Conservation (phyloP, 2,113 vertebrate genomes). For the Halcyon malimbica region DNA sequence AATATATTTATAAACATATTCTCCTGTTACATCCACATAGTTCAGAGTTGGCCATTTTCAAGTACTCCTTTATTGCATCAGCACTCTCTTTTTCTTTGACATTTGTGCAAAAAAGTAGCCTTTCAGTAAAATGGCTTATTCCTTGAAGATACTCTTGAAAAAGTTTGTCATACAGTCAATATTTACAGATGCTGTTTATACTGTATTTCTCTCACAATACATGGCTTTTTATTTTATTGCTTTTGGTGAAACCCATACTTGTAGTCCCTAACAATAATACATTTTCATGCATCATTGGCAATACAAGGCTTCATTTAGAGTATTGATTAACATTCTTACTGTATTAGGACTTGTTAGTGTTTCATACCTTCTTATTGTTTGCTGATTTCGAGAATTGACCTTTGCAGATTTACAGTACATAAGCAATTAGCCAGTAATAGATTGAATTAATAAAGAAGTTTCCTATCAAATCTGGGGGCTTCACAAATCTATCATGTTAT, state of each 20-base stretch:
- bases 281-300: constrained; percentile 57
- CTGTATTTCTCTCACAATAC: constrained; percentile 6
- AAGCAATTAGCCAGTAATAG: constrained; percentile 26
- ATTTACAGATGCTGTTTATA: neutral
- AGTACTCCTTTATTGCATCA: neutral
- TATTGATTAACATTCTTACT: constrained; percentile 59
- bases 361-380: constrained; percentile 35
- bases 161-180: neutral
- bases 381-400: constrained; percentile 8
- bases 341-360: constrained; percentile 39
- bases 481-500: neutral
- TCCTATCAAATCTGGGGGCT: neutral
- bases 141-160: neutral
- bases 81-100: neutral
- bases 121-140: neutral
- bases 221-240: neutral
- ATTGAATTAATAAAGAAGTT: constrained; percentile 47
- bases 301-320: constrained; percentile 28
- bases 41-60: neutral
- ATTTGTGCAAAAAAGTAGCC: neutral
- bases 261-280: constrained; percentile 27
- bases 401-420: constrained; percentile 26
- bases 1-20: neutral
- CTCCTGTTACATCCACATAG: neutral
- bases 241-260: neutral